Evolutionary conservation across 2,797 vertebrate genomes (phyloP).

Genomic region (Phyllotis vaccarum): DNA sequence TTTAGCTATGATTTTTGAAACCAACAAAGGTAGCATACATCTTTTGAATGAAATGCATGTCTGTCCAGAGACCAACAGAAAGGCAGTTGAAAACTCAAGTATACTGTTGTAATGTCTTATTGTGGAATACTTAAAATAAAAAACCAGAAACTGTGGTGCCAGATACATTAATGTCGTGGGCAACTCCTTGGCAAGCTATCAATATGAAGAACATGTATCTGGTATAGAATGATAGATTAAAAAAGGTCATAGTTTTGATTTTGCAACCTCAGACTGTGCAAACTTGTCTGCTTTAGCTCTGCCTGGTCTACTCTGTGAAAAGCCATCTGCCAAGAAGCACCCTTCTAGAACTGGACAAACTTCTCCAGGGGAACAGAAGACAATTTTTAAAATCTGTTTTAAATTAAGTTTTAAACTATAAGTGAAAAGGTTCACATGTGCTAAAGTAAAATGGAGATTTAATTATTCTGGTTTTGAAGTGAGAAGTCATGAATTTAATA

Average conservation of each 20-base stretch:
- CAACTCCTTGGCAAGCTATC: constrained; percentile 67
- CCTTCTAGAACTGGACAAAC: neutral
- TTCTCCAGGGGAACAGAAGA: constrained; percentile 36
- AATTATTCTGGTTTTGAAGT: neutral
- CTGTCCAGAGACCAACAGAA: constrained; percentile 69
- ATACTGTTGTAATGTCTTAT: constrained; percentile 68
- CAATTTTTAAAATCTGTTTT: neutral
- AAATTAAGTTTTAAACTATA: constrained; percentile 49
- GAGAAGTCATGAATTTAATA: constrained; percentile 32
- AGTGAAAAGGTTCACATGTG: neutral
- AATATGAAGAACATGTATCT: constrained; percentile 66
- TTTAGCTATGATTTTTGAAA: constrained; percentile 60
- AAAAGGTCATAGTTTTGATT: constrained; percentile 49
- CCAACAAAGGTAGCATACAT: constrained; percentile 68
- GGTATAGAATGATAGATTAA: constrained; percentile 48
- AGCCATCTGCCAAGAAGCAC: neutral
- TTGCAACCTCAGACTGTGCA: constrained; percentile 36
- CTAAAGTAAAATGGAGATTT: constrained; percentile 32
- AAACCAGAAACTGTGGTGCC: constrained; percentile 58
- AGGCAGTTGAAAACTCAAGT: constrained; percentile 63
- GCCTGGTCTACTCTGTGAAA: neutral
- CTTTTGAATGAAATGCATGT: constrained; percentile 64
- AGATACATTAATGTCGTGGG: constrained; percentile 52
- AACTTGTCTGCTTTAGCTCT: neutral
- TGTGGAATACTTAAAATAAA: constrained; percentile 66